Evolutionary conservation across 64 coral and sea anemone species (phyloP).

Genomic region (Porites australiensis): DNA sequence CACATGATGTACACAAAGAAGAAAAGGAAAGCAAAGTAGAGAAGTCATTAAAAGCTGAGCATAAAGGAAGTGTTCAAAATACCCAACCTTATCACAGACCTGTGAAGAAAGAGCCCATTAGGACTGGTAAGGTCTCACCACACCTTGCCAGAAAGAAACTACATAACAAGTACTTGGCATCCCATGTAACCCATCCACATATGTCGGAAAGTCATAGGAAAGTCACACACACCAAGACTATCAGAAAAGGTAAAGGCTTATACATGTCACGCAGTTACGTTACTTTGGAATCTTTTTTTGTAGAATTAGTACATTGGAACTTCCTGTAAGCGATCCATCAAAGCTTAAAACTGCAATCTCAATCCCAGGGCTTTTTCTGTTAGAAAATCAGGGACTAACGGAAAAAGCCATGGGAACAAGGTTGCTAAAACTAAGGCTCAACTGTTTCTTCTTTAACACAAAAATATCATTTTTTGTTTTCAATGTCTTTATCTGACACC

Average conservation of each 20-base stretch:
- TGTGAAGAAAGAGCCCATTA: not conserved
- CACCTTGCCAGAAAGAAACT: conserved; percentile 14
- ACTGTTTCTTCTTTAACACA: not conserved
- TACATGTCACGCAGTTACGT: not conserved
- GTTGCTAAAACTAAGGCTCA: not conserved
- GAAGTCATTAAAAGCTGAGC: not conserved
- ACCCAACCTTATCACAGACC: not conserved
- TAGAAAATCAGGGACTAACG: too few species aligned
- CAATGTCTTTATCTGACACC: not conserved
- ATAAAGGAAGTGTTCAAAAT: not conserved
- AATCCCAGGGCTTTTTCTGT: too few species aligned
- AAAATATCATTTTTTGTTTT: not conserved
- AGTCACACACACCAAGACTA: not conserved
- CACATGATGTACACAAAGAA: not conserved
- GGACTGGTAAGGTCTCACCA: not conserved
- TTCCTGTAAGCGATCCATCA: too few species aligned
- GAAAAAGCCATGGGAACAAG: too few species aligned
- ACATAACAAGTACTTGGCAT: not conserved
- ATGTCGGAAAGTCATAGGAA: not conserved
- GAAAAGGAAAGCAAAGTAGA: not conserved
- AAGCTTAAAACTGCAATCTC: too few species aligned
- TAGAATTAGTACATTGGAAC: too few species aligned
- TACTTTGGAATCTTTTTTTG: too few species aligned
- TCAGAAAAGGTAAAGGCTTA: not conserved
- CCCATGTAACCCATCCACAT: not conserved